Evolutionary conservation across 2,113 vertebrate species (phyloP), one percentile per base, ranked within the genome.

Genomic region (Hepsetus odoe): DNA sequence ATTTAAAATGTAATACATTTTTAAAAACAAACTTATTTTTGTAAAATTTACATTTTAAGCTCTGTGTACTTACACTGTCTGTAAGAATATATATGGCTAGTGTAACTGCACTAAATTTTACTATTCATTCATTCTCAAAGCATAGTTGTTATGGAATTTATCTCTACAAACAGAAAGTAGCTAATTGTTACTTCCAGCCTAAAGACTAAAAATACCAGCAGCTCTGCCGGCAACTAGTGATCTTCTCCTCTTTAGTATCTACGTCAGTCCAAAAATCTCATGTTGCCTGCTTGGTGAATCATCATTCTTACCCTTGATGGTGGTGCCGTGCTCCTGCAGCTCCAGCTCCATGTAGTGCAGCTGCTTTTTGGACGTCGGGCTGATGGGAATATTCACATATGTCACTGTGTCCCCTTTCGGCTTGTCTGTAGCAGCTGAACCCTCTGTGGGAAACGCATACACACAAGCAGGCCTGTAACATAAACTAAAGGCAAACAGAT

Each of bases 321-420:
- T 86, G 0, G 87, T 67, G 1, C 86, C 78, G 0, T 90, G 82
- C 40, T 94, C 95, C 75, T 93, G 95, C 72, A 95, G 93, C 84
- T 96, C 95, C 87, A 98, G 85, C 84, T 96, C 96, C 94, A 95
- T 91, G 88, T 97, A 98, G 88, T 97, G 94, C 74, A 95, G 93
- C 84, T 95, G 94, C 85, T 93, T 94, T 84, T 93, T 93, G 69
- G 94, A 92, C 0, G 91, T 87, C 14, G 96, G 95, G 80, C 95
- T 97, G 76, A 94, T 83, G 3, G 96, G 97, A 87, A 98, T 94
- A 90, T 96, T 97, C 70, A 95, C 92, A 3, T 96, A 96, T 1
- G 90, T 95, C 82, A 89, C 91, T 13, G 83, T 82, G 28, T 95
- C 94, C 0, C 88, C 83, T 44, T 84, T 90, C n/a, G 81, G 38